Base-by-base conservation (phyloP, 2,797 vertebrate species). In the Otus scops region DNA sequence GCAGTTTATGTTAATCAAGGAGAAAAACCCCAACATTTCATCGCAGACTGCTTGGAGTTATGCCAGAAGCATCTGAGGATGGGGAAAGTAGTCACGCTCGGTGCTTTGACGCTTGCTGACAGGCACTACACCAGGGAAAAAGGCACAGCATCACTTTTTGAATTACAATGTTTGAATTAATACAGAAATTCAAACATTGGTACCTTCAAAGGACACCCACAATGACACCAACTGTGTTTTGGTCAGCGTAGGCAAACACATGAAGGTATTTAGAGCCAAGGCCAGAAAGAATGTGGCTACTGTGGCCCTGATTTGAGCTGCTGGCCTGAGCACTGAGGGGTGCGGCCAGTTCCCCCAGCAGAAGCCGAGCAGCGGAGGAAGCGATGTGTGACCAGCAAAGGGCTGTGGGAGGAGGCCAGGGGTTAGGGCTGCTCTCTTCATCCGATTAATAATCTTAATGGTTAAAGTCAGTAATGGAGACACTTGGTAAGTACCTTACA, bases 71-170 rank as follows among this genome's bases (percentile, higher is more conserved):
- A 36, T 19, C 63, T 50, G 51, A 80, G 68, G 78, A 63, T n/a
- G 74, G 23, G 59, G 53, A 59, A 45, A 38, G 17, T 3, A 56
- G 63, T 48, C 51, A 60, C 0, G 1, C 32, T 50, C 0, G 0
- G 38, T 39, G 68, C 79, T 84, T 45, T 74, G 65, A 53, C 45
- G 61, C 51, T 43, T 38, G 48, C 63, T 81, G 69, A 45, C 50
- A 64, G 67, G 41, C 67, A 28, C 17, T 14, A 3, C 12, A 57
- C 30, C 36, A n/a, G 51, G 74, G 48, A 41, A 60, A 16, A 85
- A 71, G n/a, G 48, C 63, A 69, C 28, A 51, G 64, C 51, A 34
- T 30, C 15, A 2, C 30, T 34, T 71, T 24, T 36, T 22, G 47
- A 83, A 30, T 54, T 24, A 23, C 19, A 26, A 3, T 1, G 1